Conservation (phyloP, 2,113 vertebrate species). For the Myiopsitta monachus region DNA sequence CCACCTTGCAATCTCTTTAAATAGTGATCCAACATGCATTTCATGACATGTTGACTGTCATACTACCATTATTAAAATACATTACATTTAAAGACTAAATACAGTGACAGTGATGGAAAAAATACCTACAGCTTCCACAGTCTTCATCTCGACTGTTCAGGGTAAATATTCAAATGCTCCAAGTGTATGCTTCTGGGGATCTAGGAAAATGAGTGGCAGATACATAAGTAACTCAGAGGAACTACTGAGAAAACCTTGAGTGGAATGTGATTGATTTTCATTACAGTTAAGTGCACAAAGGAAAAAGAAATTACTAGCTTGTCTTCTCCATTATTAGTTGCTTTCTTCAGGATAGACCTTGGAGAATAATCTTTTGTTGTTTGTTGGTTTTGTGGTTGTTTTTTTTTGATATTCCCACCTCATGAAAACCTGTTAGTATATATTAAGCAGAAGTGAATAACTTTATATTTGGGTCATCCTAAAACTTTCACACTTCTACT, state of each 20-base stretch:
- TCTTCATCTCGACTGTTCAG: neutral
- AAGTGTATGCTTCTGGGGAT: neutral
- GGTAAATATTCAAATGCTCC: neutral
- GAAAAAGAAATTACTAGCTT: neutral
- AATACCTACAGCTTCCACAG: neutral
- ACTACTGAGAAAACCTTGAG: neutral
- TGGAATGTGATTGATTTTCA: neutral
- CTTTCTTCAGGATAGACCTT: neutral
- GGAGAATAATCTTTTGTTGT: neutral
- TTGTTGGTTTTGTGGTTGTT: fast-evolving
- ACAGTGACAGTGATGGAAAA: neutral
- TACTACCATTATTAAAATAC: neutral
- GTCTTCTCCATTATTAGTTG: neutral
- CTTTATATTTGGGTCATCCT: neutral
- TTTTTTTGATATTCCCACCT: fast-evolving
- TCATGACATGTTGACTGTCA: neutral
- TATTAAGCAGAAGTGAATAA: neutral
- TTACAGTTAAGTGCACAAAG: neutral
- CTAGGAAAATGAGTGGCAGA: neutral
- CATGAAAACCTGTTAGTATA: neutral
- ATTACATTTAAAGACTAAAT: neutral
- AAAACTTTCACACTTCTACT: neutral
- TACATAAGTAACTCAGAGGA: neutral
- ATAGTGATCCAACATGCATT: neutral
- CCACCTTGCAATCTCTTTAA: neutral